Evolutionary conservation across 1,140 invertebrate genomes (phyloP).

Genomic region (Calephelis nemesis): DNA sequence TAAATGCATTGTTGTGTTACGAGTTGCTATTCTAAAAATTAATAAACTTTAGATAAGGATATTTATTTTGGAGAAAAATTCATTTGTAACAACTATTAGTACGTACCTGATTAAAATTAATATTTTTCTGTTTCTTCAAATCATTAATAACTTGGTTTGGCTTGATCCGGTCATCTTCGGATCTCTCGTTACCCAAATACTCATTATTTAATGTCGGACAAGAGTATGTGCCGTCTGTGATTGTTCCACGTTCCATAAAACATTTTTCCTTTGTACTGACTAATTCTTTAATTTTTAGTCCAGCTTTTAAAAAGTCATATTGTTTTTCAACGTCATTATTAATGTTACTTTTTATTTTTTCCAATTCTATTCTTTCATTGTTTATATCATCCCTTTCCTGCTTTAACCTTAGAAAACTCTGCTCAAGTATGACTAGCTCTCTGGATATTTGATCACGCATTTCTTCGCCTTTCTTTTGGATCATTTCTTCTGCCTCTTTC

Average conservation of each 20-base stretch:
- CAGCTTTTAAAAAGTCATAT: not conserved
- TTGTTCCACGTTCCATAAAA: constrained; percentile 44
- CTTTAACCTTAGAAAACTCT: constrained; percentile 49
- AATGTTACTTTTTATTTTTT: constrained; percentile 41
- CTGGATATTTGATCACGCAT: constrained; percentile 57
- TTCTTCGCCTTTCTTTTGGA: constrained; percentile 52
- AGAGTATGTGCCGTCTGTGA: constrained; percentile 35
- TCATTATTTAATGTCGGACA: constrained; percentile 44
- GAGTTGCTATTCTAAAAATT: too few relatives aligned
- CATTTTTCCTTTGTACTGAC: constrained; percentile 32
- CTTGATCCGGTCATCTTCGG: constrained; percentile 36
- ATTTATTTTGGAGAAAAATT: too few relatives aligned
- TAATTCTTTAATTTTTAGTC: not conserved
- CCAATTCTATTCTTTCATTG: constrained; percentile 45
- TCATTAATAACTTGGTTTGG: constrained; percentile 55
- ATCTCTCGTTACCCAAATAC: constrained; percentile 30
- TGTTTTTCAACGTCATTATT: constrained; percentile 4
- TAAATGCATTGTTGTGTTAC: too few relatives aligned
- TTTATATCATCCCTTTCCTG: constrained; percentile 55
- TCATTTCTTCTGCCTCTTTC: constrained; percentile 48
- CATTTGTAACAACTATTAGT: not conserved
- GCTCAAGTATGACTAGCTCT: constrained; percentile 51
- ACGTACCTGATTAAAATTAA: constrained; percentile 63
- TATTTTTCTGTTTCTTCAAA: constrained; percentile 64
- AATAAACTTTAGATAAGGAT: too few relatives aligned